Percentiles rank a stretch among this genome's conserved stretches.
Evolutionary conservation across 1,140 invertebrate species (phyloP).

Genomic region (Pectinophora gossypiella): DNA sequence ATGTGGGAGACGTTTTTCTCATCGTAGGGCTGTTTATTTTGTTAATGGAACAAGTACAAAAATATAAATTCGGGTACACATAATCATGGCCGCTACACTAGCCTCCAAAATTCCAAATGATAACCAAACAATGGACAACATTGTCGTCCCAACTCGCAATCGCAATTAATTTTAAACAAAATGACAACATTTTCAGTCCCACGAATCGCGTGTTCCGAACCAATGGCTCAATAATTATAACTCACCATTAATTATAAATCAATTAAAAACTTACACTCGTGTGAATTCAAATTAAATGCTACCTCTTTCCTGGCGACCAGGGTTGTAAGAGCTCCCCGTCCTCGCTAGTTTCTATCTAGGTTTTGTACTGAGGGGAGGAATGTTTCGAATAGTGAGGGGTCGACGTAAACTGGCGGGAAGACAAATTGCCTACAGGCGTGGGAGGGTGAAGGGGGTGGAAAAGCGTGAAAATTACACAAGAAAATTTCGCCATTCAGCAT

Average conservation of each 20-base stretch:
- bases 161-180: too few relatives aligned
- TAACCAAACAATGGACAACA: too few relatives aligned
- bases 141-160: too few relatives aligned
- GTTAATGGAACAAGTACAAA: too few relatives aligned
- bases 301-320: not conserved
- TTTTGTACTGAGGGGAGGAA: not conserved
- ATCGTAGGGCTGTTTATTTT: too few relatives aligned
- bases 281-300: slow-evolving; percentile 26
- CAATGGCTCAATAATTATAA: too few relatives aligned
- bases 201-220: too few relatives aligned
- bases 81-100: too few relatives aligned
- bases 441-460: slow-evolving; percentile 36
- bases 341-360: not conserved
- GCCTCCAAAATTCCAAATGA: too few relatives aligned
- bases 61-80: too few relatives aligned
- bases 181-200: too few relatives aligned
- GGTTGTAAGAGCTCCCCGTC: not conserved
- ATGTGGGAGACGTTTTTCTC: too few relatives aligned
- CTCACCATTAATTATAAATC: slow-evolving; percentile 27
- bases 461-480: slow-evolving; percentile 72
- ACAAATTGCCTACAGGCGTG: slow-evolving; percentile 37
- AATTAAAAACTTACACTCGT: slow-evolving; percentile 41
- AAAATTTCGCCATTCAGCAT: slow-evolving; percentile 74
- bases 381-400: slow-evolving; percentile 13
- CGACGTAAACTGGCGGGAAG: slow-evolving; percentile 29